Percentiles rank a stretch among this genome's conserved stretches.
Evolutionary conservation across 2,797 vertebrate genomes (phyloP).

Genomic region (Bradypus variegatus): DNA sequence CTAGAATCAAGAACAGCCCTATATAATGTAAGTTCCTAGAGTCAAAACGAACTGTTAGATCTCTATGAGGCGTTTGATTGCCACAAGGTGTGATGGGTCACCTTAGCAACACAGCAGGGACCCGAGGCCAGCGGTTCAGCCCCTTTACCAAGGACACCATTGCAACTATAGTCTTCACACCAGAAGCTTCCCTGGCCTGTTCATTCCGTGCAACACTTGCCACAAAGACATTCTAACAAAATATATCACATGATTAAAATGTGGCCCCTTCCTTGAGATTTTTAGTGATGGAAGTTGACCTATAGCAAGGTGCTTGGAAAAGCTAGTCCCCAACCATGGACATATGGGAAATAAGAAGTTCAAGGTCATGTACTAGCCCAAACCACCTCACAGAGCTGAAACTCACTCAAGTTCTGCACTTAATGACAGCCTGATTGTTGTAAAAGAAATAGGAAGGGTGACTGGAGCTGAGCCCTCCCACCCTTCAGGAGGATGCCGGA

Average conservation of each 20-base stretch:
- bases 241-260: neutral
- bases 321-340: too few species aligned
- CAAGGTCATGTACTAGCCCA: neutral
- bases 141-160: fast-evolving
- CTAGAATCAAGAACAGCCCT: neutral
- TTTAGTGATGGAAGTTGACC: neutral
- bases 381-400: neutral
- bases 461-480: too few species aligned
- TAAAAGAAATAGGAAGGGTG: neutral
- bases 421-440: neutral
- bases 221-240: neutral
- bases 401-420: neutral
- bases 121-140: neutral
- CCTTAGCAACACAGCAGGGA: neutral
- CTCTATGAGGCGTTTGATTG: neutral
- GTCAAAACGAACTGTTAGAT: neutral
- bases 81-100: neutral
- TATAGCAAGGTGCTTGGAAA: neutral
- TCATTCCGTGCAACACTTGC: neutral
- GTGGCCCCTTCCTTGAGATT: neutral
- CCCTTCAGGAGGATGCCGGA: neutral
- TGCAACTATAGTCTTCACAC: neutral
- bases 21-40: neutral
- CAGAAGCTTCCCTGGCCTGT: neutral
- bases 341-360: neutral